Evolutionary conservation across 1,140 invertebrate species (phyloP), one percentile per base, ranked within the genome.

Genomic region (Polypedilum pembai): DNA sequence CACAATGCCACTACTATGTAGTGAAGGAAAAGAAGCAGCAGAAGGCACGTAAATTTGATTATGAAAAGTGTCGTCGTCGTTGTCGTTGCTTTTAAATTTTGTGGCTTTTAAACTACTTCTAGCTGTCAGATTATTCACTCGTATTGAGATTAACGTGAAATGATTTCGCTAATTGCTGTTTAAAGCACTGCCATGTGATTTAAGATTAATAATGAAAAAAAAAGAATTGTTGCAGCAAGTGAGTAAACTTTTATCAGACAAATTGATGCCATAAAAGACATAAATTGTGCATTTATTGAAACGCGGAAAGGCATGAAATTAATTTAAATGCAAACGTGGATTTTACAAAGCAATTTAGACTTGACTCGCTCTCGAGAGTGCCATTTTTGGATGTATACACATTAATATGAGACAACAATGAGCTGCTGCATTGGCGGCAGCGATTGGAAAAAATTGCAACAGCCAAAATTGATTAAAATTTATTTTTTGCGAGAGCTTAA

Each of bases 281-380:
- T 69, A 69, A 69, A 69, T 69, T 69, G 65, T 20, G 20, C 65
- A 56, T 69, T 69, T 69, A 69, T 69, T 69, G 65, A 69, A 69
- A 21, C 65, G 17, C 20, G 65, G 65, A 69, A 69, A 69, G 20
- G 17, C 63, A 69, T 21, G 65, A 69, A 69, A 69, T 69, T 69
- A 69, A 69, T 69, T 69, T 69, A 69, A 69, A 69, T 69, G 65
- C 20, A 69, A 21, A 21, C 17, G 65, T 69, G 65, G 65, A 69
- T 69, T 69, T 69, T 69, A 18, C 65, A 69, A 69, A 69, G 20
- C 65, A 69, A 69, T 69, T 69, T 69, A 69, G 65, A 21, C 17
- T 18, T 69, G 17, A 20, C 18, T n/a, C 65, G 65, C 17, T 18
- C 10, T 17, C 45, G 45, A 12, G 10, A 56, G 45, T 17, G n/a